phyloP scores from a whole-genome alignment of 2,797 vertebrate genomes.

The Silurus lanzhouensis region DNA sequence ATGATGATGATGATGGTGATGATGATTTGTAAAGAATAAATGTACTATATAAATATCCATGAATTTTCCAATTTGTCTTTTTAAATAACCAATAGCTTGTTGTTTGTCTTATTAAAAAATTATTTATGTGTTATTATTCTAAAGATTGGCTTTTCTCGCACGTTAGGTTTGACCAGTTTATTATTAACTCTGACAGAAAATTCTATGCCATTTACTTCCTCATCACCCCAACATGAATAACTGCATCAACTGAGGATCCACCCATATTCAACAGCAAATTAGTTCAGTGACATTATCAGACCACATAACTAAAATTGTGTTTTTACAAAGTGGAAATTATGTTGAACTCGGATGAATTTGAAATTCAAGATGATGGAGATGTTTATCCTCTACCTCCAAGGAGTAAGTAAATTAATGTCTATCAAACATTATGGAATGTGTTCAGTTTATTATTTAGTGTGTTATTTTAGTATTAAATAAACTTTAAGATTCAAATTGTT shows the following conservation, averaged over 20 bases:
- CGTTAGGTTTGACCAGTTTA: too few relatives aligned
- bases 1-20: too few relatives aligned
- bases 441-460: not conserved
- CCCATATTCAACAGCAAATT: slow-evolving; percentile 8
- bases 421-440: not conserved
- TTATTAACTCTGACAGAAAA: not conserved
- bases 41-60: too few relatives aligned
- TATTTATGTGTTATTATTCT: not conserved
- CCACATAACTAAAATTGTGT: not conserved
- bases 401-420: slow-evolving; percentile 29
- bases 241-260: not conserved
- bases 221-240: not conserved
- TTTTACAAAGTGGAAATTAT: slow-evolving; percentile 2
- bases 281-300: slow-evolving; percentile 15
- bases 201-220: not conserved
- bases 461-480: not conserved
- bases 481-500: not conserved
- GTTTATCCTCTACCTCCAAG: slow-evolving; percentile 14
- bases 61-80: too few relatives aligned
- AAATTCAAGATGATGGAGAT: slow-evolving; percentile 25
- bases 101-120: not conserved
- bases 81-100: too few relatives aligned
- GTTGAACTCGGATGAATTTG: slow-evolving; percentile 7
- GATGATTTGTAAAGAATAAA: too few relatives aligned
- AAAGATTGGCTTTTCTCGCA: not conserved